Evolutionary conservation across 2,888 invertebrate genomes (phyloP).

Genomic region (Chloroclystis v-ata): DNA sequence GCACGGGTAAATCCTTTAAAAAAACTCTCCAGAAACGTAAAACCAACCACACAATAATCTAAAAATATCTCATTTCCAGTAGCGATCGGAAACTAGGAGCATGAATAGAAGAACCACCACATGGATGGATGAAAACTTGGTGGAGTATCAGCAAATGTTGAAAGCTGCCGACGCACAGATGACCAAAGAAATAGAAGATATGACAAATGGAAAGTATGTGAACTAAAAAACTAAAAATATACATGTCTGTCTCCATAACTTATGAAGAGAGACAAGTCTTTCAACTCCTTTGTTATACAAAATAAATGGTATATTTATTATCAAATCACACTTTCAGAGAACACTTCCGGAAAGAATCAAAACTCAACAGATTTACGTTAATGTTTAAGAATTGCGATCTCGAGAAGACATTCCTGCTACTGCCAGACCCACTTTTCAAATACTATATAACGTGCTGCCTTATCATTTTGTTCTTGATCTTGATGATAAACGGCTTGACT

Average conservation of each 20-base stretch:
- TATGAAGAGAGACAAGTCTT: no score
- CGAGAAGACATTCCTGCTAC: slow-evolving; percentile 85
- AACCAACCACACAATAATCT: slow-evolving; percentile 34
- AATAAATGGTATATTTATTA: no score
- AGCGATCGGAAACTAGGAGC: slow-evolving; percentile 69
- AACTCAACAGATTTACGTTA: slow-evolving; percentile 73
- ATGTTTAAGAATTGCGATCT: slow-evolving; percentile 69
- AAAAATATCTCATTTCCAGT: slow-evolving; percentile 52
- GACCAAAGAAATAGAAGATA: slow-evolving; percentile 87
- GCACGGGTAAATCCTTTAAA: slow-evolving; percentile 53
- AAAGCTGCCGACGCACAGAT: slow-evolving; percentile 86
- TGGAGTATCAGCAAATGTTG: slow-evolving; percentile 81
- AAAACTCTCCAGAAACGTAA: slow-evolving; percentile 3
- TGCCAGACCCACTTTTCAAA: slow-evolving; percentile 91
- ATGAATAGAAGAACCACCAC: slow-evolving; percentile 75
- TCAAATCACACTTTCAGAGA: slow-evolving; percentile 80
- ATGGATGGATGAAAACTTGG: slow-evolving; percentile 83
- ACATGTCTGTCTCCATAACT: no score
- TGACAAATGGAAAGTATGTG: slow-evolving; percentile 86
- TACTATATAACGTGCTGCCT: slow-evolving; percentile 79
- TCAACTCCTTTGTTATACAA: no score
- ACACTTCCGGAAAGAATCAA: slow-evolving; percentile 80
- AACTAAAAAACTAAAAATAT: neutral
- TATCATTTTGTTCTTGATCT: slow-evolving; percentile 52
- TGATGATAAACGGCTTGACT: slow-evolving; percentile 58